phyloP scores from a whole-genome alignment of 2,888 invertebrate genomes.

The Caenorhabditis sp. region DNA sequence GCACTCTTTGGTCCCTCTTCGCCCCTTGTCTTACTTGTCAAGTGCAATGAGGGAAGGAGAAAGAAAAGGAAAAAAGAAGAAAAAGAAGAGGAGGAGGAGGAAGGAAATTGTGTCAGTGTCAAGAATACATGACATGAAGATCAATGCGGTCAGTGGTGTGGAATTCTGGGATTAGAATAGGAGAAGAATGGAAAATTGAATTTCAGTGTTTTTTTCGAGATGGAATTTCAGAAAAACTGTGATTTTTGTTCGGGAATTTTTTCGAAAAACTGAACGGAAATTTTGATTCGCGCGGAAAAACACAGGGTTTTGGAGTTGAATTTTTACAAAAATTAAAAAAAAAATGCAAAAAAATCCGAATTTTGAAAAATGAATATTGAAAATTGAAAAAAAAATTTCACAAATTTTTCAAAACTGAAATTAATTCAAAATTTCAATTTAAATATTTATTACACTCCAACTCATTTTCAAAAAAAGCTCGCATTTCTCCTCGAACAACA shows the following conservation, averaged over 20 bases:
- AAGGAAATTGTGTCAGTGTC: slow-evolving; percentile 6
- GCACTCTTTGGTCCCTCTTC: background rate
- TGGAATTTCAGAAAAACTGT: background rate
- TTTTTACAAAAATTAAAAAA: slow-evolving; percentile 1
- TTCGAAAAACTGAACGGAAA: no score
- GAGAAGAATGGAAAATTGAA: no score
- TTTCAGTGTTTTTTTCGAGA: no score
- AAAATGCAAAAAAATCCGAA: slow-evolving; percentile 16
- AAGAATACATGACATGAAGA: background rate
- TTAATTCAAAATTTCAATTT: no score
- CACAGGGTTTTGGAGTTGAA: no score
- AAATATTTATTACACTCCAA: no score
- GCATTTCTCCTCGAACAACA: no score
- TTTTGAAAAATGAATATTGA: no score
- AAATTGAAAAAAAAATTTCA: slow-evolving; percentile 5
- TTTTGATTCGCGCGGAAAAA: no score
- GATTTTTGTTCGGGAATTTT: no score
- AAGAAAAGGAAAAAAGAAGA: slow-evolving; percentile 3
- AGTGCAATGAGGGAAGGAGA: slow-evolving; percentile 4
- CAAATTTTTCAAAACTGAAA: background rate
- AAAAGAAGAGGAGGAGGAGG: background rate
- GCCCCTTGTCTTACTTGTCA: slow-evolving; percentile 11
- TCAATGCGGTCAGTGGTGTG: background rate
- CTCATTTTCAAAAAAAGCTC: no score
- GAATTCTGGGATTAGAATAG: background rate